phyloP scores from a whole-genome alignment of 64 coral and sea anemone species.

The Porites lutea region DNA sequence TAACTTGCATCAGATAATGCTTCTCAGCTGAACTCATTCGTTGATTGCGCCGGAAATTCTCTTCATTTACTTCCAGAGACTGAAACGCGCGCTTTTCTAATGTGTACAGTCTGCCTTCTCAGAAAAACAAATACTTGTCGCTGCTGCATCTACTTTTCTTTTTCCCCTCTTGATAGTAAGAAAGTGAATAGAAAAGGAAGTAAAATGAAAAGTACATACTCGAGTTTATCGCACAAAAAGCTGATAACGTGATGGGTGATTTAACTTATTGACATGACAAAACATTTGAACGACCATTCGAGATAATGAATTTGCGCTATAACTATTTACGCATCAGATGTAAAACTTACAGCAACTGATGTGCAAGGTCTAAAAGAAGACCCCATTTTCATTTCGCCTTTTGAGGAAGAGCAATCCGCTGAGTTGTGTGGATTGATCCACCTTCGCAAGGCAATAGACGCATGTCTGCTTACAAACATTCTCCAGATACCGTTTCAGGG shows the following conservation, averaged over 20 bases:
- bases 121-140: neutral
- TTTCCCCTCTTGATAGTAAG: no score
- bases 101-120: neutral
- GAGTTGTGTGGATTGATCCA: no score
- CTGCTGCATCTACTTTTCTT: no score
- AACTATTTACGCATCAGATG: neutral
- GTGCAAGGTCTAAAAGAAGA: no score
- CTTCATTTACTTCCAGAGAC: neutral
- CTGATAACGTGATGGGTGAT: neutral
- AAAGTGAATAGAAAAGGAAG: no score
- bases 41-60: conserved; percentile 22
- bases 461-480: no score
- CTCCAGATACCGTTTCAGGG: no score
- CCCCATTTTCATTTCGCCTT: no score
- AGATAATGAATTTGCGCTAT: neutral
- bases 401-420: no score
- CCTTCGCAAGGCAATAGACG: no score
- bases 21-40: conserved; percentile 1
- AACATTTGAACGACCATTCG: neutral
- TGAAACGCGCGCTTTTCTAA: neutral
- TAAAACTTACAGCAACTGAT: neutral
- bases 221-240: neutral
- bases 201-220: no score
- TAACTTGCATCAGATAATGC: neutral
- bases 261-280: neutral